Evolutionary conservation across 2,113 vertebrate species (phyloP).

Genomic region (Alexandromys fortis): DNA sequence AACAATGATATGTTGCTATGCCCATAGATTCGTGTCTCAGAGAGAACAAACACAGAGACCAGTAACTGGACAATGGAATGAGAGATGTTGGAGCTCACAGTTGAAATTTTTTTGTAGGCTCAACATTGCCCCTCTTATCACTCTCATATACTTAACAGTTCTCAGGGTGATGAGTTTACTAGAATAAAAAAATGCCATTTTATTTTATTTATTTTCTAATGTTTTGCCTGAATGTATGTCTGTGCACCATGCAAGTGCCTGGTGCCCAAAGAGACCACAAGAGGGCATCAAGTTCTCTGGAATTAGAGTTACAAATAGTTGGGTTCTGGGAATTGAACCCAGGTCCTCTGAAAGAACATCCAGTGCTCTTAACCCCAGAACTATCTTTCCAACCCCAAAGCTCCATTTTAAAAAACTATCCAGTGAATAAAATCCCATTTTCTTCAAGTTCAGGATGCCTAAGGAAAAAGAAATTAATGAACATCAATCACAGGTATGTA

Average conservation of each 20-base stretch:
- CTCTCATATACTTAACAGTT: background rate
- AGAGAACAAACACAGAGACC: background rate
- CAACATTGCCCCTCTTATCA: background rate
- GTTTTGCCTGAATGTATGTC: background rate
- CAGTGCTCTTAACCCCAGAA: background rate
- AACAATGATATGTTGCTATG: background rate
- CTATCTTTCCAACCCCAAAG: background rate
- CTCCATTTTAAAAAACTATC: conserved; percentile 1
- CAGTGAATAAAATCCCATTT: conserved; percentile 25
- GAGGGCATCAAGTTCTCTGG: background rate
- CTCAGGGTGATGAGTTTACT: background rate
- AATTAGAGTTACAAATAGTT: background rate
- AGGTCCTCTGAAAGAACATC: background rate
- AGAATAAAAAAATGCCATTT: conserved; percentile 45
- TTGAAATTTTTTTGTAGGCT: background rate
- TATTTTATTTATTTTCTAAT: background rate
- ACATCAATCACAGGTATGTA: background rate
- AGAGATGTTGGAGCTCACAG: background rate
- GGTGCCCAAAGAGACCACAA: background rate
- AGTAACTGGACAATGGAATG: background rate
- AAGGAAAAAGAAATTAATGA: background rate
- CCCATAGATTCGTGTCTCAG: background rate
- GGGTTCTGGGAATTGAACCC: background rate
- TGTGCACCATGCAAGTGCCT: background rate
- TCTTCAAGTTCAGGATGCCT: conserved; percentile 36